Percentiles rank a stretch among this genome's conserved stretches.
Evolutionary conservation across 2,888 invertebrate genomes (phyloP).

Genomic region (Scelioninae gen. 2): DNA sequence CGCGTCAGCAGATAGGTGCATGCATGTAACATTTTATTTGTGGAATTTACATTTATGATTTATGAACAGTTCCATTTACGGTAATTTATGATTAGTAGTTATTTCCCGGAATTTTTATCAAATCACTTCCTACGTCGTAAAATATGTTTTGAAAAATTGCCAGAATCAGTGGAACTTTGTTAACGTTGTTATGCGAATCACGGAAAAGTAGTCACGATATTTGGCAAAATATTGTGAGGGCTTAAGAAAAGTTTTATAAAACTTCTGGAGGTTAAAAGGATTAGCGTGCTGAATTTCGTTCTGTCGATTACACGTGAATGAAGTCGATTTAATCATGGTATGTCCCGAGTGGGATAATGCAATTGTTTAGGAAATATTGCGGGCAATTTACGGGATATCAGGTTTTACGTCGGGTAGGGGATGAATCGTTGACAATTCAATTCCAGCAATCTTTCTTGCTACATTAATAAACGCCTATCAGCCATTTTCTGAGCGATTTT

Average conservation of each 20-base stretch:
- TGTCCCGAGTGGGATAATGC: not conserved
- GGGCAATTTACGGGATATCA: conserved; percentile 23
- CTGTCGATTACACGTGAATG: not conserved
- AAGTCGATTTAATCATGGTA: conserved; percentile 8
- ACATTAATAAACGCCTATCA: no score
- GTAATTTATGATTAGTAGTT: conserved; percentile 7
- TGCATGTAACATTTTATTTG: no score
- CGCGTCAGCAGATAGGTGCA: no score
- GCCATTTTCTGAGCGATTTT: no score
- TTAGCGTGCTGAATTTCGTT: not conserved
- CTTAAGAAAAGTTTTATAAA: conserved; percentile 11
- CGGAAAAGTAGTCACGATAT: conserved; percentile 21
- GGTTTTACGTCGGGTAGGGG: no score
- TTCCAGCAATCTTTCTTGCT: no score
- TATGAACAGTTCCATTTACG: conserved; percentile 1
- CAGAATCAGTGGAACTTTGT: conserved; percentile 6
- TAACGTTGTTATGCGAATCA: conserved; percentile 1
- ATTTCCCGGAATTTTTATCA: conserved; percentile 8
- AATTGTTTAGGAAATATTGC: conserved; percentile 12
- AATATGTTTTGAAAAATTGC: conserved; percentile 37
- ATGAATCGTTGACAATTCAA: no score
- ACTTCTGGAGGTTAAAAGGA: conserved; percentile 15
- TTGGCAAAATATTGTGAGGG: conserved; percentile 9
- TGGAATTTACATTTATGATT: not conserved
- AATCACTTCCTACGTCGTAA: conserved; percentile 13